Base-by-base conservation (phyloP, 2,113 vertebrate genomes). In the Vidua chalybeata region DNA sequence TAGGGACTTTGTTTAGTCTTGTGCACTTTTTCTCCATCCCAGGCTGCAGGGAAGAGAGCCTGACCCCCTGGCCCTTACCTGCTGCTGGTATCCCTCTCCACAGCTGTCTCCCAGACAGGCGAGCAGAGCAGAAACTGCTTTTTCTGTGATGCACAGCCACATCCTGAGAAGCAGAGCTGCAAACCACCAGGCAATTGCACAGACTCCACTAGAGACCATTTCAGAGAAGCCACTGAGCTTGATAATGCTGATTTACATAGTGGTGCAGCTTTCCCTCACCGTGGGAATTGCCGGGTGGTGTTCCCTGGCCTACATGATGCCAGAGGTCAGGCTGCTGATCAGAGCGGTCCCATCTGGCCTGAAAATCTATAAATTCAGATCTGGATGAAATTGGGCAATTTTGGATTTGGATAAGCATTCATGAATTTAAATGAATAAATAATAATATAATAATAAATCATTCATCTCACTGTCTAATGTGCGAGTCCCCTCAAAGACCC, bases 351-450 rank as follows among this genome's bases (percentile, higher is more conserved):
- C 95, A 95, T 91, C 91, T 97, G 94, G 87, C 78, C 82, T 96
- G 82, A 97, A 96, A 97, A 96, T 96, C 94, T 96, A 96, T 96
- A 97, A 94, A 96, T 96, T 96, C 91, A 91, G 91, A 95, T 94
- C 82, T 94, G 84, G 78, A 85, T 95, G 87, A 93, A 96, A 96
- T 52, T 88, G 93, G 93, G 75, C 82, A 91, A 95, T 93, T 96
- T 96, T 91, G 82, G 84, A 96, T 96, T 96, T 91, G 93, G 91
- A 90, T 95, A 96, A 95, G 87, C 95, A 91, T 91, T 96, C 82
- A 93, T 96, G 95, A 96, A 97, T 97, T 96, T 96, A 95, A 97
- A 97, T 97, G 91, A 96, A 95, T 96, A 97, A 97, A 97, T 93
- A 95, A 96, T 94, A 94, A 96, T 96, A 93, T 87, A 95, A 95